These are phyloP conservation scores for Pseudomyrmex flavicornis DNA, from an alignment of 1,140 invertebrate genomes.

Conservation along the genomic window DNA sequence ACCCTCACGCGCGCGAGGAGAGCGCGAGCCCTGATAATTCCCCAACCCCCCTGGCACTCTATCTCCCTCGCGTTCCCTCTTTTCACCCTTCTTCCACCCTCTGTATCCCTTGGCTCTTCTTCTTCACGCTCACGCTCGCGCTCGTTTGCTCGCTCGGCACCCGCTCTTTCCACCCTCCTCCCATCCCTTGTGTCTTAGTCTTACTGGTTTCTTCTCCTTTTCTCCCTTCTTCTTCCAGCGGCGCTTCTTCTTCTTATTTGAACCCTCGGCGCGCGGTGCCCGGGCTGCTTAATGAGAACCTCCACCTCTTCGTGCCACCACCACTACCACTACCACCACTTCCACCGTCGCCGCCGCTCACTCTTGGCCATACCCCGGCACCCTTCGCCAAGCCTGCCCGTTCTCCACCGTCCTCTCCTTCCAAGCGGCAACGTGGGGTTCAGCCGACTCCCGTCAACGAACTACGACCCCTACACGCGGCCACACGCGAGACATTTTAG, in stretches of 20 bases:
- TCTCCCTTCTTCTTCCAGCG: conserved; percentile 78
- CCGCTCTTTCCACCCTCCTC: conserved; percentile 31
- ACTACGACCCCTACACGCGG: conserved; percentile 72
- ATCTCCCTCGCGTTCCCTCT: conserved; percentile 61
- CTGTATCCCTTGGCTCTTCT: conserved; percentile 56
- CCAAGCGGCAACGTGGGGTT: conserved; percentile 71
- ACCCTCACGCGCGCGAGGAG: conserved; percentile 69
- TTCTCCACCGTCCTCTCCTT: conserved; percentile 66
- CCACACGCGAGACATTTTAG: conserved; percentile 82
- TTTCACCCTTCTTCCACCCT: conserved; percentile 63
- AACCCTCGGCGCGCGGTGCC: conserved; percentile 81
- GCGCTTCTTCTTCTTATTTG: conserved; percentile 82
- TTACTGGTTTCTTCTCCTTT: conserved; percentile 80
- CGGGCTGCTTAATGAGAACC: conserved; percentile 85
- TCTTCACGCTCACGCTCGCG: conserved; percentile 56
- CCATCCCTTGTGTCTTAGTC: conserved; percentile 77
- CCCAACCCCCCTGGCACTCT: conserved; percentile 68
- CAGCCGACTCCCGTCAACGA: conserved; percentile 70
- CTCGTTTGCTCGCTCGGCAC: conserved; percentile 62
- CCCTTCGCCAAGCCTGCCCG: conserved; percentile 65
- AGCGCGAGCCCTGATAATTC: conserved; percentile 81
- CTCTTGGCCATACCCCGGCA: conserved; percentile 63
- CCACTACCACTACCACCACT: conserved; percentile 64
- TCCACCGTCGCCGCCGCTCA: conserved; percentile 62
- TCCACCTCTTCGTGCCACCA: conserved; percentile 78